Conservation (phyloP, 2,797 vertebrate genomes). For the Silurus lanzhouensis region DNA sequence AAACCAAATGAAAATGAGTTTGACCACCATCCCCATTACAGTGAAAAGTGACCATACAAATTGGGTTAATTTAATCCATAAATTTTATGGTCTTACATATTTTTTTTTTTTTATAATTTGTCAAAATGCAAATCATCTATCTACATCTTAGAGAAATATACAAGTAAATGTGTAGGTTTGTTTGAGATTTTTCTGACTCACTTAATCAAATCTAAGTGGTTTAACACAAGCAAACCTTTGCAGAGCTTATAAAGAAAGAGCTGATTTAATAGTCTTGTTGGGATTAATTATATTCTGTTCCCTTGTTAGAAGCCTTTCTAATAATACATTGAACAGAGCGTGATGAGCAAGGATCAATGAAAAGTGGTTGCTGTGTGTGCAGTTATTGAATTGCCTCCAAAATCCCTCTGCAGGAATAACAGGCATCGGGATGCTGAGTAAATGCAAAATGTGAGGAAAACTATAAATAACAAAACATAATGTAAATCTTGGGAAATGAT, state of each 20-base stretch:
- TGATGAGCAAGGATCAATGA: constrained; percentile 33
- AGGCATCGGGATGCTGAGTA: background rate
- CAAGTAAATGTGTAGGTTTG: background rate
- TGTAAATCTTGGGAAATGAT: no score
- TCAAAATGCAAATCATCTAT: constrained; percentile 73
- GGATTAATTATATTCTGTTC: constrained; percentile 39
- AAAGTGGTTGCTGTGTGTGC: constrained; percentile 6
- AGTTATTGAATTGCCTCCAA: constrained; percentile 1
- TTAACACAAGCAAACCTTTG: constrained; percentile 5
- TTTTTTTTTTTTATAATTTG: background rate
- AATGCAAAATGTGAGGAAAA: background rate
- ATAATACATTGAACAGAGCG: constrained; percentile 20
- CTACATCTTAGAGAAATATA: constrained; percentile 52
- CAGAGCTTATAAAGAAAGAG: constrained; percentile 21
- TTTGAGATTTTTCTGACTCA: constrained; percentile 6
- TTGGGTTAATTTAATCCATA: constrained; percentile 19
- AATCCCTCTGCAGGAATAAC: background rate
- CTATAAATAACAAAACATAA: no score
- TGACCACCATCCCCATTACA: background rate
- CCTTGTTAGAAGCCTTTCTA: constrained; percentile 9
- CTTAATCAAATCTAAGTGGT: constrained; percentile 25
- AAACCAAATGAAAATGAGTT: no score
- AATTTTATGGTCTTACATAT: constrained; percentile 18
- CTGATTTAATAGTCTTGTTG: constrained; percentile 27
- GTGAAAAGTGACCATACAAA: constrained; percentile 18